A percentile compares a stretch with the other conserved stretches of the same genome.
Evolutionary conservation across 2,888 invertebrate genomes (phyloP).

Genomic region (Dolichomitus sp.): DNA sequence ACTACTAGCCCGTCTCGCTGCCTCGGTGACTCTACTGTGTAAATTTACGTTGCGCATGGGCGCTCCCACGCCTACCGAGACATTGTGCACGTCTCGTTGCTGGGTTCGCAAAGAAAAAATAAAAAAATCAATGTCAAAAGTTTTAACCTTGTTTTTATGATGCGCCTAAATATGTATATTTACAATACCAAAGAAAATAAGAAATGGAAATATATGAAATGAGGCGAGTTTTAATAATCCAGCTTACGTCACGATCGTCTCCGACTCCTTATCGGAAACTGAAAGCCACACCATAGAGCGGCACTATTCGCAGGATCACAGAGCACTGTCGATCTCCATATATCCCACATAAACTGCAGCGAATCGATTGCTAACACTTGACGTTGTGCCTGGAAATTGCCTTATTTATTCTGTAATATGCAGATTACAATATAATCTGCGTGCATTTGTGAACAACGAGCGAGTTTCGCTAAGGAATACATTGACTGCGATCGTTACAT

Average conservation of each 20-base stretch:
- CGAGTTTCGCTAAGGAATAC: background rate
- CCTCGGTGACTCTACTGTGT: conserved; percentile 51
- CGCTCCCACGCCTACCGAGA: conserved; percentile 55
- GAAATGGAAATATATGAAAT: too few relatives aligned
- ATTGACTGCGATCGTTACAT: background rate
- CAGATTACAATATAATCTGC: background rate
- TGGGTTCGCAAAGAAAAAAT: background rate
- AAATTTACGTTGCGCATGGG: conserved; percentile 62
- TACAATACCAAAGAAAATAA: background rate
- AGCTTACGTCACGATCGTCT: background rate
- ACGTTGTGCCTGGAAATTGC: conserved; percentile 24
- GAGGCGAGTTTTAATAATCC: background rate
- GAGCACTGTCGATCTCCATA: background rate
- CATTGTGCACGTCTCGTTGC: conserved; percentile 42
- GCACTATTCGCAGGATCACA: conserved; percentile 6
- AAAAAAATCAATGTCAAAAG: too few relatives aligned
- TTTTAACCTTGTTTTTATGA: too few relatives aligned
- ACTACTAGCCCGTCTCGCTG: conserved; percentile 11
- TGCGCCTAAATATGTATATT: too few relatives aligned
- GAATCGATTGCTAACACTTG: conserved; percentile 29
- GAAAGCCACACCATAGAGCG: background rate
- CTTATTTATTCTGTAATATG: conserved; percentile 26
- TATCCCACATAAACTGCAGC: conserved; percentile 5
- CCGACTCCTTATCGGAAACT: background rate
- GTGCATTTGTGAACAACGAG: background rate